Evolutionary conservation across 2,797 vertebrate genomes (phyloP), one percentile per base, ranked within the genome.

Genomic region (Lophius americanus): DNA sequence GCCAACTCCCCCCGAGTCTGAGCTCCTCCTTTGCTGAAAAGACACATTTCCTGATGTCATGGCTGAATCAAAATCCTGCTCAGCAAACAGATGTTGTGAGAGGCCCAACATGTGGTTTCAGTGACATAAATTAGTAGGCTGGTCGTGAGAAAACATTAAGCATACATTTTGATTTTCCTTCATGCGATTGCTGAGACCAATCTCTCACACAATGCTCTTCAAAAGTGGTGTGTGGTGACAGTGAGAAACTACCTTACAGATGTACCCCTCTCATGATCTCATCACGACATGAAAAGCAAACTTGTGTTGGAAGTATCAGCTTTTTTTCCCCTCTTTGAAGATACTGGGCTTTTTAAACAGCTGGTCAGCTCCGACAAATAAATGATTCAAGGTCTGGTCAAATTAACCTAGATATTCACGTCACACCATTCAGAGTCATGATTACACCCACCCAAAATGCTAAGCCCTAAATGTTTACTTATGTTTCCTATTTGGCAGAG

Each of bases 401-500:
- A 76, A 86, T 88, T 78, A 85, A 88, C 82, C 87, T 68, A 80
- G 58, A 91, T 86, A 78, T 86, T 68, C 64, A 53, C 58, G 76
- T 72, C 81, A 89, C 80, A 83, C 79, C 82, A 79, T 88, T 84
- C 85, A 85, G 70, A 79, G 84, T 88, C 87, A 86, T 75, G 86
- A 90, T 92, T 89, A 86, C 76, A 81, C 85, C 76, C 82, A 84
- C 84, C 76, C 78, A 61, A 83, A 92, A 91, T 55, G 60, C 89
- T 77, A 60, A 87, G 87, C 85, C 84, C 85, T 92, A 93, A 93
- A 94, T 93, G 91, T 94, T 94, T 93, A 91, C 92, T 93, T 88
- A 92, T 93, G 92, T 94, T 94, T 94, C 92, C 92, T 92, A 89
- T 93, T 93, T 93, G 90, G 93, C 92, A 89, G 88, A 90, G 91